phyloP scores from a whole-genome alignment of 2,797 vertebrate genomes.

The Anabacerthia variegaticeps region DNA sequence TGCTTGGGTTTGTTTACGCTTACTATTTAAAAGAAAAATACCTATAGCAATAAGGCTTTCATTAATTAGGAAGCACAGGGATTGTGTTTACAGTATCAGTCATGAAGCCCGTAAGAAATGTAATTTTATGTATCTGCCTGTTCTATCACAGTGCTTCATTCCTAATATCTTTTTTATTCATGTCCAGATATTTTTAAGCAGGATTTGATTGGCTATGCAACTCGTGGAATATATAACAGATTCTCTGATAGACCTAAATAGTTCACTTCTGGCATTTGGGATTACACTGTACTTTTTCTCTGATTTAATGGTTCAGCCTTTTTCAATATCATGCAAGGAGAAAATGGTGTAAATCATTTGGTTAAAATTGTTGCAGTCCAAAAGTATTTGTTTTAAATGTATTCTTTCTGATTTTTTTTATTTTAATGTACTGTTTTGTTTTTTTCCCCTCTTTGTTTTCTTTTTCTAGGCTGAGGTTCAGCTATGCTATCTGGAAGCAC shows the following conservation, averaged over 20 bases:
- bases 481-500: conserved; percentile 84
- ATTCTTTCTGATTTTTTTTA: conserved; percentile 40
- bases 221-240: neutral
- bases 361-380: conserved; percentile 12
- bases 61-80: neutral
- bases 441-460: conserved; percentile 65
- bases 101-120: neutral
- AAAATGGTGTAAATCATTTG: neutral
- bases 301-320: neutral
- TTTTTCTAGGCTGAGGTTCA: conserved; percentile 83
- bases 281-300: neutral
- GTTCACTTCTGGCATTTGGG: conserved; percentile 29
- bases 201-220: neutral
- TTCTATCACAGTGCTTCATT: neutral
- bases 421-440: neutral
- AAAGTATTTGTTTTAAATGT: conserved; percentile 59
- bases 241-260: conserved; percentile 36
- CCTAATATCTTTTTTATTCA: neutral
- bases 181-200: neutral
- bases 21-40: neutral
- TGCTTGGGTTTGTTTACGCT: neutral
- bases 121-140: neutral
- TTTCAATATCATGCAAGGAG: neutral
- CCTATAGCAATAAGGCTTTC: neutral
- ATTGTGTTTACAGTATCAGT: neutral